These are phyloP conservation scores for Epizoanthus ramosus DNA, from an alignment of 92 coral and sea anemone species.

Conservation along the genomic window DNA sequence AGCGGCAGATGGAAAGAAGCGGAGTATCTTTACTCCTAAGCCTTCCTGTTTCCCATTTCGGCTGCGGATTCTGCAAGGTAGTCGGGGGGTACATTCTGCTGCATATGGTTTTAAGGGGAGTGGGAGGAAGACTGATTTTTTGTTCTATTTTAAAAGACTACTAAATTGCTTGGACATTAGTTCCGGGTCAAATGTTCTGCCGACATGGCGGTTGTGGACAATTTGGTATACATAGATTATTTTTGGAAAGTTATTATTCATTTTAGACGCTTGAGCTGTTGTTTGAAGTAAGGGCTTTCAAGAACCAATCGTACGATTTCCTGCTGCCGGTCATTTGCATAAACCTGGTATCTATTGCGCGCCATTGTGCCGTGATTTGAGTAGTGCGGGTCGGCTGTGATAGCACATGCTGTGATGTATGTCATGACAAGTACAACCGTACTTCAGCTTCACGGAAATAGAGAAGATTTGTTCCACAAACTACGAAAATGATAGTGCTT, in stretches of 20 bases:
- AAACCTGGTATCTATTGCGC: constrained; percentile 1
- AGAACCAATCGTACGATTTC: neutral
- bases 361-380: constrained; percentile 26
- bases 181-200: neutral
- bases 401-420: constrained; percentile 23
- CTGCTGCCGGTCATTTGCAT: constrained; percentile 33
- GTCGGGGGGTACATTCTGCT: too few species aligned
- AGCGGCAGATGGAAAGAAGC: too few species aligned
- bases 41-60: too few species aligned
- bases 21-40: too few species aligned
- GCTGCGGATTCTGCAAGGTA: too few species aligned
- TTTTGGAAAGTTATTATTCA: neutral
- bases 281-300: neutral
- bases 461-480: neutral
- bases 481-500: neutral
- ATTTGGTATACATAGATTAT: neutral
- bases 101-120: too few species aligned
- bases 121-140: too few species aligned
- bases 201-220: neutral
- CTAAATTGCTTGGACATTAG: neutral
- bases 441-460: neutral
- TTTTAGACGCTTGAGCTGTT: constrained; percentile 12
- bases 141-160: too few species aligned
- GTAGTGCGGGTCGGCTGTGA: neutral
- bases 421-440: constrained; percentile 18